These are phyloP conservation scores for Onychomys torridus DNA, from an alignment of 2,797 vertebrate genomes.

Conservation along the genomic window DNA sequence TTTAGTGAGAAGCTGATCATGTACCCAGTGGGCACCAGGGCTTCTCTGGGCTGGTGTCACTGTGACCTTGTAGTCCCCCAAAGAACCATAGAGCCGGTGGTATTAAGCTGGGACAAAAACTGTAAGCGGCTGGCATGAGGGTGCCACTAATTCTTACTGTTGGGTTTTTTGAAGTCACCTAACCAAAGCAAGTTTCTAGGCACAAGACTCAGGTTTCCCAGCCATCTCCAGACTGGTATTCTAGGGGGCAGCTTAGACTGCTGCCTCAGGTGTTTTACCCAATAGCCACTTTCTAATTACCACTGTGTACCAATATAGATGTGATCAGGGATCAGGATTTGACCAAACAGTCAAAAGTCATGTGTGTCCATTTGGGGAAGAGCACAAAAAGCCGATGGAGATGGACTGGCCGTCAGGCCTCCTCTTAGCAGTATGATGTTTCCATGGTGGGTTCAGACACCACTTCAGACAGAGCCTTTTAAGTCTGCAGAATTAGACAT, in stretches of 20 bases:
- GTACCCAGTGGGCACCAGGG: too few relatives aligned
- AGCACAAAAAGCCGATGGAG: not conserved
- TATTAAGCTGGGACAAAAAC: not conserved
- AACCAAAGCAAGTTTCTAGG: not conserved
- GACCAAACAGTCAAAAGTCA: not conserved
- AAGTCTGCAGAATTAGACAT: not conserved
- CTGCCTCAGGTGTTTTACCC: not conserved
- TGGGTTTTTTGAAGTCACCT: not conserved
- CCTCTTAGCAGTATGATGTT: too few relatives aligned
- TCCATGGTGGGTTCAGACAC: not conserved
- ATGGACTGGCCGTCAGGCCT: not conserved
- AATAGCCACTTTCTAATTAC: not conserved
- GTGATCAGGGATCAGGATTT: not conserved
- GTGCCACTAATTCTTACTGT: not conserved
- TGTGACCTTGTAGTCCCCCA: not conserved
- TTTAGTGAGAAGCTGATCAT: rapidly evolving
- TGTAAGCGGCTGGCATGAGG: rapidly evolving
- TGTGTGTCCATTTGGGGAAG: not conserved
- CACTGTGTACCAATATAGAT: not conserved
- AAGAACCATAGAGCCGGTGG: not conserved
- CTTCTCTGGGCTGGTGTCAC: not conserved
- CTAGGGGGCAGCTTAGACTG: not conserved
- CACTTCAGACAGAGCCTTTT: not conserved
- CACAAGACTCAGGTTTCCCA: not conserved
- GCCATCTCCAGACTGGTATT: not conserved